These are phyloP conservation scores for Sebastes steindachneri DNA, from an alignment of 2,797 vertebrate species.

Conservation along the genomic window DNA sequence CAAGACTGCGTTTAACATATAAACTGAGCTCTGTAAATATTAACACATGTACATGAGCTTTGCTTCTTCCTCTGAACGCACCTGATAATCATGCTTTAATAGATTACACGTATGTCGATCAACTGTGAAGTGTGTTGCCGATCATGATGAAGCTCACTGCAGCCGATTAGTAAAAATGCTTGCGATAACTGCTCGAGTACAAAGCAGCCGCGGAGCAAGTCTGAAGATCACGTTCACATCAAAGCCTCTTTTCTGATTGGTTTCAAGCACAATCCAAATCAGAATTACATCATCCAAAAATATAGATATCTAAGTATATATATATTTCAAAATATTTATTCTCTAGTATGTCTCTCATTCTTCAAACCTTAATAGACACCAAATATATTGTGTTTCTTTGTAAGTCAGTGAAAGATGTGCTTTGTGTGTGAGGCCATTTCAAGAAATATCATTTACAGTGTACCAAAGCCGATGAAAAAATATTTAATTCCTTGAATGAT, in stretches of 20 bases:
- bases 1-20: constrained; percentile 68
- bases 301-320: constrained; percentile 74
- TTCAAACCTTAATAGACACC: constrained; percentile 70
- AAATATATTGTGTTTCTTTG: constrained; percentile 65
- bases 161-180: constrained; percentile 65
- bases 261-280: constrained; percentile 72
- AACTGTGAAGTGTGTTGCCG: constrained; percentile 35
- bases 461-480: constrained; percentile 77
- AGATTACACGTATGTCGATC: constrained; percentile 43
- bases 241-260: constrained; percentile 67
- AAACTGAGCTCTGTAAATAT: constrained; percentile 74
- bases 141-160: constrained; percentile 57
- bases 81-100: constrained; percentile 63
- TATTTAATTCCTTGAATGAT: constrained; percentile 61
- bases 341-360: constrained; percentile 68
- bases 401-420: constrained; percentile 70
- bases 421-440: constrained; percentile 65
- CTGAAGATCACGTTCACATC: constrained; percentile 60
- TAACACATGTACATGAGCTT: constrained; percentile 70
- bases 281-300: constrained; percentile 75
- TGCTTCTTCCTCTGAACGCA: constrained; percentile 65
- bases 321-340: constrained; percentile 78
- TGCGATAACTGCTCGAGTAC: constrained; percentile 48
- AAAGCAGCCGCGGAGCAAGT: constrained; percentile 56
- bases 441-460: constrained; percentile 77